phyloP scores from a whole-genome alignment of 2,797 vertebrate genomes.

The Agapornis canus region DNA sequence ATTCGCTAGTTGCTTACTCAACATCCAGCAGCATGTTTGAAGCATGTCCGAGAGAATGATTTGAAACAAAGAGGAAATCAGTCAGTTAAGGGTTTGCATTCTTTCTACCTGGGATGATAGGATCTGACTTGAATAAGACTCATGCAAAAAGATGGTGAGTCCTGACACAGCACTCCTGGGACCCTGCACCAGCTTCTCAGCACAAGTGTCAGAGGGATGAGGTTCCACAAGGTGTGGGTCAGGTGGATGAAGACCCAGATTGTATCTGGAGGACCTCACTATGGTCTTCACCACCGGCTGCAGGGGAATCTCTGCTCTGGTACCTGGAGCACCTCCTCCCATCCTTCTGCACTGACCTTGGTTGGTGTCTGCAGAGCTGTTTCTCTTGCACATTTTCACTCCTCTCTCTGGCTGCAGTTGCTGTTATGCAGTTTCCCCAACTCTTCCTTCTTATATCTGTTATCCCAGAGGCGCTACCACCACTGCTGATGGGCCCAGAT shows the following conservation, averaged over 20 bases:
- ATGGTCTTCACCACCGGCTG: too few relatives aligned
- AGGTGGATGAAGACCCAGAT: neutral
- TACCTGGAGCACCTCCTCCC: too few relatives aligned
- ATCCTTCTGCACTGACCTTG: too few relatives aligned
- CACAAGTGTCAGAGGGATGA: neutral
- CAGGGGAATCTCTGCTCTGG: too few relatives aligned
- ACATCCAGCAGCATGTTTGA: neutral
- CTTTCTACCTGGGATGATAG: neutral
- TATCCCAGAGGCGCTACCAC: too few relatives aligned
- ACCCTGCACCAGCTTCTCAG: neutral
- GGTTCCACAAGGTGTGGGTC: neutral
- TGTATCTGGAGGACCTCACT: neutral
- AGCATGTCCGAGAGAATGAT: neutral
- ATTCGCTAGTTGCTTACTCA: neutral
- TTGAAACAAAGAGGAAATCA: neutral
- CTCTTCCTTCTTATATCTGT: too few relatives aligned
- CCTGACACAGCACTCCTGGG: neutral
- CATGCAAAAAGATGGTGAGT: neutral
- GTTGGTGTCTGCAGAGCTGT: too few relatives aligned
- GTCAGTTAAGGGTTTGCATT: neutral
- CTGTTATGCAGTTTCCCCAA: too few relatives aligned
- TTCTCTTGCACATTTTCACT: too few relatives aligned
- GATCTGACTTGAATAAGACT: neutral
- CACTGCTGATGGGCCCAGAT: too few relatives aligned
- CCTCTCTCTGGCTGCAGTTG: too few relatives aligned